Conservation (phyloP, 92 coral and sea anemone genomes). For the Epizoanthus scotinus region DNA sequence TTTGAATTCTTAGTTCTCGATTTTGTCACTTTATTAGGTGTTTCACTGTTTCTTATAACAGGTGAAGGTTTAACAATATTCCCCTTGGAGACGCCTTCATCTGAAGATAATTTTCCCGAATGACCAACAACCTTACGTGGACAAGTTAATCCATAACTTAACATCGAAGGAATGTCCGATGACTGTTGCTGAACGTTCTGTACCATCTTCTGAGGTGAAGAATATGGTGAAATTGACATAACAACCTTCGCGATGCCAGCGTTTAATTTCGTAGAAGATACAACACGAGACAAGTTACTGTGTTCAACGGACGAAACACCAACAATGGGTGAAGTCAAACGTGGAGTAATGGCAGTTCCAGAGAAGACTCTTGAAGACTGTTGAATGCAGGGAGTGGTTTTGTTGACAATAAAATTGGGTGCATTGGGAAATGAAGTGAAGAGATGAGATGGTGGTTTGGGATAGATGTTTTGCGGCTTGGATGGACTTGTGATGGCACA, state of each 20-base stretch:
- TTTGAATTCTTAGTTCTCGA: constrained; percentile 22
- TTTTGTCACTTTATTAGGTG: constrained; percentile 2
- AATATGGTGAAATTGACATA: constrained; percentile 55
- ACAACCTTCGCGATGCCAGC: constrained; percentile 37
- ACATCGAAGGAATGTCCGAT: constrained; percentile 48
- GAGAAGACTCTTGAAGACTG: constrained; percentile 9
- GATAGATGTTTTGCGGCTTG: constrained; percentile 20
- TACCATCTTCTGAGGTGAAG: constrained; percentile 67
- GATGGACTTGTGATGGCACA: neutral
- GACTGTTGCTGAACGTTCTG: constrained; percentile 62
- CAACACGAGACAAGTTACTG: neutral
- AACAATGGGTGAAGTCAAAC: neutral
- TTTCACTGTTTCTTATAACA: constrained; percentile 7
- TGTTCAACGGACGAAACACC: neutral
- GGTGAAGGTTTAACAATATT: constrained; percentile 4
- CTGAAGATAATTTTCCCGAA: neutral
- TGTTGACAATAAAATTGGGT: constrained; percentile 29
- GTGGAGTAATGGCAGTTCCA: neutral
- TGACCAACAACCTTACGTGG: constrained; percentile 8
- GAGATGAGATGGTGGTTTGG: constrained; percentile 21
- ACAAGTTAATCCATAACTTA: constrained; percentile 20
- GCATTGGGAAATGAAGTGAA: constrained; percentile 20
- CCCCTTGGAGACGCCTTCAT: constrained; percentile 10
- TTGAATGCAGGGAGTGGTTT: constrained; percentile 30
- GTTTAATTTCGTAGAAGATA: constrained; percentile 28